These are phyloP conservation scores for Drosophila villosipedis DNA, from an alignment of 2,888 invertebrate genomes.

Conservation along the genomic window DNA sequence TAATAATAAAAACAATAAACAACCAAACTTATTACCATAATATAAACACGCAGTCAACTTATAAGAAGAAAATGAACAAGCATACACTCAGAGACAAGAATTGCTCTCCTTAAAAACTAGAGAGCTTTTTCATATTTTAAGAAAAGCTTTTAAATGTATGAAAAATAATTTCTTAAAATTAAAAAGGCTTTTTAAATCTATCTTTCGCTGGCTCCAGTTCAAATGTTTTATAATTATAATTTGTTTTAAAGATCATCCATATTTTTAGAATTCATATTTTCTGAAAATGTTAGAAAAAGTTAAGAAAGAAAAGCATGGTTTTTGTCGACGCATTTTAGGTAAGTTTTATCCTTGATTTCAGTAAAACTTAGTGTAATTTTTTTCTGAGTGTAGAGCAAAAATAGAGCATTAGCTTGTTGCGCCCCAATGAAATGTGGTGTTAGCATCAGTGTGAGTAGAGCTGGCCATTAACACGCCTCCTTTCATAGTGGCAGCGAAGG, in stretches of 20 bases:
- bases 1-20: conserved; percentile 72
- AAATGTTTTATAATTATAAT: not conserved
- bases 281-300: not conserved
- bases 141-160: not conserved
- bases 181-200: not conserved
- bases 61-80: conserved; percentile 19
- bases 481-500: conserved; percentile 20
- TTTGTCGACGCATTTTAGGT: not conserved
- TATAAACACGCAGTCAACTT: conserved; percentile 60
- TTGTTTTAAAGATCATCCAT: not conserved
- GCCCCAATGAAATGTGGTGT: conserved; percentile 27
- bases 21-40: conserved; percentile 75
- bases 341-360: not conserved
- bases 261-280: not conserved
- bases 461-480: conserved; percentile 51
- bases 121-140: not conserved
- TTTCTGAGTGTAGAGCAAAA: not conserved
- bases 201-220: not conserved
- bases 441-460: conserved; percentile 10
- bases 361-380: not conserved
- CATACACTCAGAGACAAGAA: conserved; percentile 6
- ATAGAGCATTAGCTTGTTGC: conserved; percentile 23
- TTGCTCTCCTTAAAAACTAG: not conserved
- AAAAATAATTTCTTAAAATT: not conserved
- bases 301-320: not conserved